Percentiles rank a stretch among this genome's conserved stretches.
These are phyloP conservation scores for Eristalinus sepulchralis DNA, from an alignment of 2,888 invertebrate genomes.

Conservation along the genomic window DNA sequence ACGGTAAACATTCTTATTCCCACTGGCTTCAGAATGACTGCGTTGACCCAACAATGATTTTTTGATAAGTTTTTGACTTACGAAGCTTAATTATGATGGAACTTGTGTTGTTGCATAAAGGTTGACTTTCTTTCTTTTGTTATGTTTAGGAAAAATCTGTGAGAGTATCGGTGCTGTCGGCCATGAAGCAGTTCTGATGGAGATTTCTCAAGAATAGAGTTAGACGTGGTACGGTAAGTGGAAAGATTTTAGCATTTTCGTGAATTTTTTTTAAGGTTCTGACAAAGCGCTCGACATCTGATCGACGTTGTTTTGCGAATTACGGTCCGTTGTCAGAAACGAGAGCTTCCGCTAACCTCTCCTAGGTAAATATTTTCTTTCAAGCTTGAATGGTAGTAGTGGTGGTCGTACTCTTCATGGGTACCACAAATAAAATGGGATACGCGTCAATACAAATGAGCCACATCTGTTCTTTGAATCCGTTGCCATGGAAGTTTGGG, in stretches of 20 bases:
- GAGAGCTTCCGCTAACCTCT: background rate
- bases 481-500: background rate
- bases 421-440: background rate
- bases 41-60: background rate
- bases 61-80: too few relatives aligned
- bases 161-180: background rate
- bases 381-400: background rate
- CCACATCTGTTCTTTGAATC: background rate
- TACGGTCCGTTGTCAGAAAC: background rate
- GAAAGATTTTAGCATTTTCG: too few relatives aligned
- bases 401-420: background rate
- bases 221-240: background rate
- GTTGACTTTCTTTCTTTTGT: too few relatives aligned
- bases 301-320: background rate
- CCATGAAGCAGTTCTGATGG: background rate
- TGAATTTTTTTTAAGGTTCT: too few relatives aligned
- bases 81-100: too few relatives aligned
- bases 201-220: background rate
- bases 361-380: background rate
- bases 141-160: background rate
- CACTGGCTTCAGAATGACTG: background rate
- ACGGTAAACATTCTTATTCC: background rate
- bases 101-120: too few relatives aligned
- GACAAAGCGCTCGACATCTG: background rate
- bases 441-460: background rate